Base-by-base conservation (phyloP, 2,888 invertebrate genomes). In the Taenaris catops region DNA sequence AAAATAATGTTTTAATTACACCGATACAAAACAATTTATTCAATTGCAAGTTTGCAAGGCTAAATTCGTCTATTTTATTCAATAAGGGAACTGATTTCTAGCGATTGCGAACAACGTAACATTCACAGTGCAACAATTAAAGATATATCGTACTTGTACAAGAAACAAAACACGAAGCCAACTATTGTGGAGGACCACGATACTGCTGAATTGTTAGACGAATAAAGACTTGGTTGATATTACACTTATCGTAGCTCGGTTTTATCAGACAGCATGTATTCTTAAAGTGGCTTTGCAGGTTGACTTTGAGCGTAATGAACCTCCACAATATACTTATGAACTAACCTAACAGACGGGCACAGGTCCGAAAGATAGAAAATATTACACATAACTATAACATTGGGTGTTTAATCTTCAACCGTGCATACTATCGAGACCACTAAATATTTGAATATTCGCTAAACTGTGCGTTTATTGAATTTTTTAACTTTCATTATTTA, bases 391-490 rank as follows among this genome's bases (percentile, higher is more conserved):
- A 65, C 60, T 70, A 69, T 69, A 75, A 62, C 59, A 59, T 63
- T 63, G 57, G 64, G 64, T 70, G 67, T 70, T 62, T 54, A 58
- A 59, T 66, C 63, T 66, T 64, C 74, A 66, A 72, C 70, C 69
- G 72, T 69, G 71, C 67, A 60, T 64, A 64, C 69, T 73, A 73
- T 71, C 69, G 63, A 74, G 75, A 79, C 71, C 76, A 73, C 80
- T 81, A 80, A 71, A 70, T 73, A 72, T 45, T 73, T 63, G 70
- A 76, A 79, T 81, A 83, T 69, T 69, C 79, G 75, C 83, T 86
- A 84, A 66, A 83, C 80, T 86, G 86, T 86, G 86, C 86, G 86
- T 83, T 78, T 83, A 79, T 80, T 80, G 78, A 79, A 74, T 78
- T 26, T 28, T 44, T 42, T 66, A 65, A 44, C 29, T 46, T 67